phyloP scores from a whole-genome alignment of 2,113 vertebrate species.

The Mionectes macconnelli region DNA sequence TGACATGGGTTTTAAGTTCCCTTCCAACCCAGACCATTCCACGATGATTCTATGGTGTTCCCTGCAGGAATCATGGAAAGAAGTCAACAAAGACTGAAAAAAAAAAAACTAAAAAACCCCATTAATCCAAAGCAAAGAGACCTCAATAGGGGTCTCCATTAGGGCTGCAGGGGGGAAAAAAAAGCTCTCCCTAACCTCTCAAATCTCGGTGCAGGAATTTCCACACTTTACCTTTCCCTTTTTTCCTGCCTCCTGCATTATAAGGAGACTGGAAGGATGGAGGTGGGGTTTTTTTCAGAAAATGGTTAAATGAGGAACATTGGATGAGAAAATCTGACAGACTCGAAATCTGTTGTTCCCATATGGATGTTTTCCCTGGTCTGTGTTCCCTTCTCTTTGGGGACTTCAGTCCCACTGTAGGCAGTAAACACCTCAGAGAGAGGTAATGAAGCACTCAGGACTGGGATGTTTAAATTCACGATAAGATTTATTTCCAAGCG shows the following conservation, averaged over 20 bases:
- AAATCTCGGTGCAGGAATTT: neutral
- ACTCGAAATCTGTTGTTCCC: neutral
- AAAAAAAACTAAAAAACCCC: fast-evolving
- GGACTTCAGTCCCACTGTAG: neutral
- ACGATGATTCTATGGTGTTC: neutral
- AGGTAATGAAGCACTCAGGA: conserved; percentile 10
- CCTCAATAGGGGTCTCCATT: neutral
- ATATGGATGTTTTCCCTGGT: neutral
- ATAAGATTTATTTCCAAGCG: conserved; percentile 14
- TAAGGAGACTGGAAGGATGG: neutral
- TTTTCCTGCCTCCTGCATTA: neutral
- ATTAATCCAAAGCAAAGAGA: neutral
- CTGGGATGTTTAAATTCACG: neutral
- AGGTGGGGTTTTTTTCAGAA: neutral
- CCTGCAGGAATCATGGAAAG: neutral
- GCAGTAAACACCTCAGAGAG: conserved; percentile 24
- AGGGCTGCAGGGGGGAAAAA: neutral
- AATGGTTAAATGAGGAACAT: neutral
- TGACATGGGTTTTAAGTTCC: neutral
- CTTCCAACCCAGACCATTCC: neutral
- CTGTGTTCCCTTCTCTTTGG: neutral
- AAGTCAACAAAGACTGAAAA: neutral
- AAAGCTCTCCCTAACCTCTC: neutral
- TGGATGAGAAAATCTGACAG: neutral
- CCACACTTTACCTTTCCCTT: neutral